Base-by-base conservation (phyloP, 2,797 vertebrate species). In the Antennarius maculatus region DNA sequence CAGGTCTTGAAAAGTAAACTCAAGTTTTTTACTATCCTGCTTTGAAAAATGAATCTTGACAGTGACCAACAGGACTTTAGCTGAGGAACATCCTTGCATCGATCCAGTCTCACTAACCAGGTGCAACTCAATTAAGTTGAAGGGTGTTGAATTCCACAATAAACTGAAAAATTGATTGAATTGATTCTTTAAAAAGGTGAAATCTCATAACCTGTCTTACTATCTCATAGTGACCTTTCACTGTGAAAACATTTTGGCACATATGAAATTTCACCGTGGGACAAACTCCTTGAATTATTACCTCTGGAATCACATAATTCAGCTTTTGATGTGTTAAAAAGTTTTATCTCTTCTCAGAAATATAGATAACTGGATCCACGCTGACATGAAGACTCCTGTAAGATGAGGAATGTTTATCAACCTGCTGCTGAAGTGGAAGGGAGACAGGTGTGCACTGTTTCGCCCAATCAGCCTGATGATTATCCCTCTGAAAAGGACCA, bases 381-480 rank as follows among this genome's bases (percentile, higher is more conserved):
- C 34, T 65, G 61, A 64, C 75, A 68, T 54, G 1, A 50, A 67
- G 77, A 72, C 43, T 57, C 50, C 52, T 49, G 39, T 47, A 46
- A 23, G 23, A 23, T 68, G 54, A 71, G 52, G 53, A 28, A 16
- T 66, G 69, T 79, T 89, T 78, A 70, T 68, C 63, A 78, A 83
- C 69, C 73, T 72, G 69, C 76, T 51, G 45, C 61, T 60, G 69
- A 53, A 56, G 61, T 68, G 53, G 69, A 73, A 70, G 58, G 69
- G 54, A 85, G 82, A 82, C 86, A 84, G 90, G 86, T 88, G 83
- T 54, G 74, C 45, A n/a, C 55, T 64, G 84, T 58, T 86, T 76
- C 74, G 74, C 71, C 77, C 73, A 81, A 87, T 90, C 83, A 87
- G 87, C 74, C 77, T 59, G 79, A 50, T 71, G 80, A 89, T 90